Evolutionary conservation across 2,797 vertebrate genomes (phyloP).

Genomic region (Rhyacichthys aspro): DNA sequence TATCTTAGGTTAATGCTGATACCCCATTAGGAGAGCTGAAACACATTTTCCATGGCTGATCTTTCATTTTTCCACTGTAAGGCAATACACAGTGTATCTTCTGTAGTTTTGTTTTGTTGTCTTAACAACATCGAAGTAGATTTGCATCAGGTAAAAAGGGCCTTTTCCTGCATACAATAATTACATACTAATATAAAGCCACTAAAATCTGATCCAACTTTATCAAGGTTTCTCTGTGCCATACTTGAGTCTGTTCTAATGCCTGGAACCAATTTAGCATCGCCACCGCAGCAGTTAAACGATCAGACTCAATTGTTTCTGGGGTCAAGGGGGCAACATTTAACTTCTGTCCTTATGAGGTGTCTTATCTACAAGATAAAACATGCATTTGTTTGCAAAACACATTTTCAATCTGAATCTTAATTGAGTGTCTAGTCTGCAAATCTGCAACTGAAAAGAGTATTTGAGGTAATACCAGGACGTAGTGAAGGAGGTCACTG

Average conservation of each 20-base stretch:
- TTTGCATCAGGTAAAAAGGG: slow-evolving; percentile 1
- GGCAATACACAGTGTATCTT: slow-evolving; percentile 1
- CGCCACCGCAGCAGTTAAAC: slow-evolving; percentile 26
- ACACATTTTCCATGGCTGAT: slow-evolving; percentile 25
- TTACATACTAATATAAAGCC: not conserved
- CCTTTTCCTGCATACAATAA: not conserved
- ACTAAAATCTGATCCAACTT: slow-evolving; percentile 3
- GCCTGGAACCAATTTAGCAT: slow-evolving; percentile 45
- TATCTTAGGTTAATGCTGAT: slow-evolving; percentile 29
- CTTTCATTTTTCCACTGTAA: slow-evolving; percentile 24
- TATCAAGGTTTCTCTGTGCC: slow-evolving; percentile 1
- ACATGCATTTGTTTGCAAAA: not conserved
- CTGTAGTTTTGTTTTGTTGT: slow-evolving; percentile 12
- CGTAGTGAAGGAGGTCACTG: slow-evolving; percentile 8
- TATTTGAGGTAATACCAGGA: not conserved
- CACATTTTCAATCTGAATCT: not conserved
- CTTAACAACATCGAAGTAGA: slow-evolving; percentile 11
- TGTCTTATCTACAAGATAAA: slow-evolving; percentile 9
- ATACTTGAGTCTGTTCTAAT: slow-evolving; percentile 16
- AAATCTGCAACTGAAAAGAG: too few species aligned
- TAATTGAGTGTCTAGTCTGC: too few species aligned
- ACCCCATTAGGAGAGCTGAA: slow-evolving; percentile 24
- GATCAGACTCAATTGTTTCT: slow-evolving; percentile 24
- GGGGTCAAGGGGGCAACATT: slow-evolving; percentile 22
- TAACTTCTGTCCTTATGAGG: slow-evolving; percentile 14